Base-by-base conservation (phyloP, 92 coral and sea anemone species). In the Micromussa lordhowensis region DNA sequence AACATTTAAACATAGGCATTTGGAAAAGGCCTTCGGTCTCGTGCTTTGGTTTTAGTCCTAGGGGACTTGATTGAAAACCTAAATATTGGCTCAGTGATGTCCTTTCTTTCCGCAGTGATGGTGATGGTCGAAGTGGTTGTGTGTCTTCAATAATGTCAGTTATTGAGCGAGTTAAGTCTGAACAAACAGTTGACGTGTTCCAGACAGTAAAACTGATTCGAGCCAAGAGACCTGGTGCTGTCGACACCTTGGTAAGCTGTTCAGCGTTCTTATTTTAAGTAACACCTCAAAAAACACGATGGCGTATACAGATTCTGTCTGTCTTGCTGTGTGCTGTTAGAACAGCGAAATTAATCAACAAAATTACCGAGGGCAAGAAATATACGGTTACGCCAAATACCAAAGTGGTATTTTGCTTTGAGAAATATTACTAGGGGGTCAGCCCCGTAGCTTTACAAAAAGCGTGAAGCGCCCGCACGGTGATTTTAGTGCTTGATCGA, bases 201-300 rank as follows among this genome's bases (percentile, higher is more conserved):
- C 80, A 76, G 57, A 44, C 80, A 13, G n/a, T 76, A 24, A 76
- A 49, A 76, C 59, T 76, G 59, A 76, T 49, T 48, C 80, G 80
- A 48, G 61, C 80, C 57, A 76, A 12, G 36, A 76, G 80, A 49
- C 34, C 80, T 76, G 80, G 80, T 76, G 80, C 80, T 76, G 80
- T 76, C 12, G 24, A n/a, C 35, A 76, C 80, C 12, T 32, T 48
- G 80, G 80, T 76, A 76, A 76, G 61, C 49, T 29, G n/a, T 53
- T 18, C n/a, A 22, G 11, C 26, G 26, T n/a, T 61, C 29, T 61
- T 5, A 61, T 24, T 61, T 24, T 0, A n/a, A 5, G 24, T 61
- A 1, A 61, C 10, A 22, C n/a, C 66, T 59, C 21, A 0, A 59
- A 2, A 18, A 59, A 55, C 22, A 55, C 61, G 2, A 19, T 16